phyloP scores from a whole-genome alignment of 1,140 invertebrate genomes.

The Wiebesia pumilae region DNA sequence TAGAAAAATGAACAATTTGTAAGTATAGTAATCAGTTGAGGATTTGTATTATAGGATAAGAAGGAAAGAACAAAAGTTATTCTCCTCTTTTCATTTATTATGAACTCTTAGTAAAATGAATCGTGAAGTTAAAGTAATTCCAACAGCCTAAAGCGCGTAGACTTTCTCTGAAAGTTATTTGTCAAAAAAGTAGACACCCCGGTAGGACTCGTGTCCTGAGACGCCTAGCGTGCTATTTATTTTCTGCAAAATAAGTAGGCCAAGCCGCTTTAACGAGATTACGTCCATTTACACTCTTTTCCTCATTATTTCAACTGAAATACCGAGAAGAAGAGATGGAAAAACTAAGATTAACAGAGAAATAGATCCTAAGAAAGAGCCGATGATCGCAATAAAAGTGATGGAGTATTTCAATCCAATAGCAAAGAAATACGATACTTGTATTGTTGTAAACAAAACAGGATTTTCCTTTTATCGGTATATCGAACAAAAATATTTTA shows the following conservation, averaged over 20 bases:
- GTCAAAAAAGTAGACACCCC: slow-evolving; percentile 35
- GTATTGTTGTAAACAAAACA: slow-evolving; percentile 1
- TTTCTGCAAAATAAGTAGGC: slow-evolving; percentile 37
- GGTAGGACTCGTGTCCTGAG: not conserved
- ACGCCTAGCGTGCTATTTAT: slow-evolving; percentile 14
- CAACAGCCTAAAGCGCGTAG: not conserved
- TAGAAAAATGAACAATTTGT: no score
- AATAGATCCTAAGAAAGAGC: not conserved
- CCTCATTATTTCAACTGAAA: slow-evolving; percentile 15
- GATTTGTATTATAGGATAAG: not conserved
- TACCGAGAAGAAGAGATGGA: not conserved
- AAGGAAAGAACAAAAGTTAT: not conserved
- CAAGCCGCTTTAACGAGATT: slow-evolving; percentile 35
- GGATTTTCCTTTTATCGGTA: slow-evolving; percentile 20
- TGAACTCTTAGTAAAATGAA: slow-evolving; percentile 25
- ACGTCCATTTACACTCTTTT: slow-evolving; percentile 29
- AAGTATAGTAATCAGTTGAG: not conserved
- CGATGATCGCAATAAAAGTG: slow-evolving; percentile 20
- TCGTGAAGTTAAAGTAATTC: slow-evolving; percentile 11
- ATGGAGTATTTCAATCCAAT: slow-evolving; percentile 3
- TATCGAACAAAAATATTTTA: slow-evolving; percentile 5
- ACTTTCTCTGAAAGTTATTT: slow-evolving; percentile 35
- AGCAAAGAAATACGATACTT: not conserved
- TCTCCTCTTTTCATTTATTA: slow-evolving; percentile 6
- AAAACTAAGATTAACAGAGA: not conserved